phyloP scores from a whole-genome alignment of 2,113 vertebrate species.

The Amazona guildingii region DNA sequence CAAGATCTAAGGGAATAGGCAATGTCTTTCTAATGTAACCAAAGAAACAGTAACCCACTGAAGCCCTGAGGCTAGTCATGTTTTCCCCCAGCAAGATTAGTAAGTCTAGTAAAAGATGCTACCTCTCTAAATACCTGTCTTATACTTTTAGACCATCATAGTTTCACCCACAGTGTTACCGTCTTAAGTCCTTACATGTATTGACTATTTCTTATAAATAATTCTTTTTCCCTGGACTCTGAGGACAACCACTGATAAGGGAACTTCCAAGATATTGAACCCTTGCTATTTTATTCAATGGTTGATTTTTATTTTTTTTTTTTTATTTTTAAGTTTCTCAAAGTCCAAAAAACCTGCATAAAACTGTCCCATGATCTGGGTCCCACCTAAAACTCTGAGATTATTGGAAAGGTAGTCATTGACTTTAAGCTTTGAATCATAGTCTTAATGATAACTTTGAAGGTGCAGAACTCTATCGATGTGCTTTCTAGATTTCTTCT shows the following conservation, averaged over 20 bases:
- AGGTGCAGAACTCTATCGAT: background rate
- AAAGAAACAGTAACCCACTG: background rate
- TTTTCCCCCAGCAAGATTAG: background rate
- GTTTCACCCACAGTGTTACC: background rate
- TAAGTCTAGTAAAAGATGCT: background rate
- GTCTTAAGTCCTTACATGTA: background rate
- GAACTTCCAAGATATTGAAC: background rate
- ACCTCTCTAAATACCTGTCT: background rate
- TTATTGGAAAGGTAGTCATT: background rate
- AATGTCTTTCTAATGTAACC: background rate
- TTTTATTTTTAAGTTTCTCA: background rate
- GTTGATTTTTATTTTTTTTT: background rate
- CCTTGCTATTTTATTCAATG: background rate
- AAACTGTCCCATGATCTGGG: background rate
- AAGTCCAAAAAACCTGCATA: background rate
- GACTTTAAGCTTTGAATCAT: background rate
- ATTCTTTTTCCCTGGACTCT: background rate
- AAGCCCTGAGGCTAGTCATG: background rate
- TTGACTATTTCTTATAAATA: background rate
- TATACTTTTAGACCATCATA: background rate
- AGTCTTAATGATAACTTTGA: background rate
- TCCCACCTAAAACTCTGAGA: background rate
- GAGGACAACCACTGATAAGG: background rate
- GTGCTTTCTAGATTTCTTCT: background rate
- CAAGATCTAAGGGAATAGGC: background rate